Base-by-base conservation (phyloP, 2,888 invertebrate genomes). In the Drosophila buzzatii region DNA sequence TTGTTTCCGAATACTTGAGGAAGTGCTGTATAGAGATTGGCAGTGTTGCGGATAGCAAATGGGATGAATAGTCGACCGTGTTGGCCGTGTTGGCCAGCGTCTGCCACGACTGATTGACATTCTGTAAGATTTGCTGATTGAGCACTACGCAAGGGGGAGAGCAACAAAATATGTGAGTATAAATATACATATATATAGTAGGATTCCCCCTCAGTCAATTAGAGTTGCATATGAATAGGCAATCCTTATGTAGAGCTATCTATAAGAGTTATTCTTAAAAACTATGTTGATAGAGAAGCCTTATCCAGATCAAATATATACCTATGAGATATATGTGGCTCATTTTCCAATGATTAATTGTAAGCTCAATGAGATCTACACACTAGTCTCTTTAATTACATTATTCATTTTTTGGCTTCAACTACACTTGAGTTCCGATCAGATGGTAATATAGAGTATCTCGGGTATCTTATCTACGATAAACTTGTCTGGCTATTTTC, bases 11-110 rank as follows among this genome's bases (percentile, higher is more conserved):
- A 85, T 93, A 93, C 91, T 93, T 93, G 64, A 93, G 92, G 91
- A 93, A 93, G 91, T 93, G 93, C 83, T 93, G 93, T 89, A 93
- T 92, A 70, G 93, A 93, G 79, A 93, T 93, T 91, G 93, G 93
- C 91, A 93, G 91, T 90, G 93, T 93, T 85, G 93, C 93, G 76
- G 93, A 93, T 76, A 93, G 87, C 87, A 93, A 90, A 91, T 93
- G 93, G 45, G 93, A 93, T 85, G 93, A 93, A 74, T 93, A 93
- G 72, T 93, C 93, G 70, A 93, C 93, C 41, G 93, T 93, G 76
- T 93, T 93, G 81, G 93, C 93, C 64, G 93, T 93, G 63, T 93
- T 93, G 77, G 93, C 93, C 88, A 93, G 85, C 60, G 92, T 93
- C 86, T 93, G 93, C 93, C 93, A 93, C 41, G 93, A 93, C 79